Evolutionary conservation across 2,888 invertebrate genomes (phyloP), one percentile per base, ranked within the genome.

Genomic region (Carabus problematicus): DNA sequence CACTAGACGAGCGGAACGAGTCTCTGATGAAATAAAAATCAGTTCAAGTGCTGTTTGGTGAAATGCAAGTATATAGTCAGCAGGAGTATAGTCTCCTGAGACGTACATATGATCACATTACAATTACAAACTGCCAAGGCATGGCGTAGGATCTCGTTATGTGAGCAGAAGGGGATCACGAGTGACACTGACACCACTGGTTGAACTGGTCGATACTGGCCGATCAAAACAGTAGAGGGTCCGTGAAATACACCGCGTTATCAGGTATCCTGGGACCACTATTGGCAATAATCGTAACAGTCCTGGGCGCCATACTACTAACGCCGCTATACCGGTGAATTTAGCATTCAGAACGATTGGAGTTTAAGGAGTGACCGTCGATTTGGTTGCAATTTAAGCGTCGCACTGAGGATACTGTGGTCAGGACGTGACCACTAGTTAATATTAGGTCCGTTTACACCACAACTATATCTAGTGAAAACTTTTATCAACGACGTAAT

Each of bases 261-360:
- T 66, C 66, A 66, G 66, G 59, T 58, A 47, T 41, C 66, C 47
- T 11, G 66, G 66, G 66, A 66, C 58, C 59, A 45, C 55, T 55
- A 59, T 58, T 59, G 66, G 58, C 59, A 58, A 66, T 66, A 66
- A 66, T 47, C 66, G 66, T 66, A 58, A 66, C 66, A 29, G 52
- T 16, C 14, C 8, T 16, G 52, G 19, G 16, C n/a, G 19, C 19
- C 18, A 14, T 14, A 9, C 52, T 4, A 16, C 14, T 52, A 52
- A 18, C 52, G 19, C 52, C 52, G 19, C 18, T 52, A 18, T 29
- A 29, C 29, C 6, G 29, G 29, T 29, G 6, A 29, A 29, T 29
- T 29, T 29, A 29, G 29, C 29, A 29, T 29, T 29, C 29, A 6
- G 29, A 29, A 29, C 29, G 29, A 29, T 29, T 29, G 29, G 29